Evolutionary conservation across 2,797 vertebrate genomes (phyloP), one percentile per base, ranked within the genome.

Genomic region (Premnoplex brunnescens): DNA sequence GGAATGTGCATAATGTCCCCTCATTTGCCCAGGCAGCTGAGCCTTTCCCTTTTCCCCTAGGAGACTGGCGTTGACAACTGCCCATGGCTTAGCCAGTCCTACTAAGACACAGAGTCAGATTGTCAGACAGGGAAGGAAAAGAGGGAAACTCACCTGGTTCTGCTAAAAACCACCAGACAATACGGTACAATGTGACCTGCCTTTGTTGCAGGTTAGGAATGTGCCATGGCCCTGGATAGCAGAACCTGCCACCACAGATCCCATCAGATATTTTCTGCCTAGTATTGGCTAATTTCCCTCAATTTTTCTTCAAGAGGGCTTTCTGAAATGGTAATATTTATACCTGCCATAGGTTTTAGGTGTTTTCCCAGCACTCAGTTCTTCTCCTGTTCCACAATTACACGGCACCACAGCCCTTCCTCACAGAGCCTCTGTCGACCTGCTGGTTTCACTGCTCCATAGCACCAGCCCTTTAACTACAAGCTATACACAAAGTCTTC

Each of bases 1-100:
- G 94, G 95, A 96, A 94, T 94, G 94, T 93, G 84, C 60, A 86
- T 91, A 91, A 95, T 93, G 86, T 92, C 84, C 72, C 73, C 34
- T 81, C 84, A 49, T 94, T 95, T 94, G 81, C 71, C 28, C 62
- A 93, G 37, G 90, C 90, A 96, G 88, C 94, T 91, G 94, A 94
- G 89, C 56, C 75, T 89, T 88, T 85, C 37, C 6, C 2, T 91
- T 93, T 91, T 92, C 68, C 93, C 84, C 41, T 34, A 27, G 75
- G 92, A 96, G 44, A 79, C 1, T 7, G 2, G 23, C 13, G 1
- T 66, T 92, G 88, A 95, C 86, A 94, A 83, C 52, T 55, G 94
- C 89, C 81, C 71, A 32, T 74, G 58, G 89, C 58, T 89, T 75
- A 80, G 80, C 73, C 73, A 58, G 0, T 76, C 68, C 22, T 64